Conservation (phyloP, 2,113 vertebrate species). For the Aythya baeri region DNA sequence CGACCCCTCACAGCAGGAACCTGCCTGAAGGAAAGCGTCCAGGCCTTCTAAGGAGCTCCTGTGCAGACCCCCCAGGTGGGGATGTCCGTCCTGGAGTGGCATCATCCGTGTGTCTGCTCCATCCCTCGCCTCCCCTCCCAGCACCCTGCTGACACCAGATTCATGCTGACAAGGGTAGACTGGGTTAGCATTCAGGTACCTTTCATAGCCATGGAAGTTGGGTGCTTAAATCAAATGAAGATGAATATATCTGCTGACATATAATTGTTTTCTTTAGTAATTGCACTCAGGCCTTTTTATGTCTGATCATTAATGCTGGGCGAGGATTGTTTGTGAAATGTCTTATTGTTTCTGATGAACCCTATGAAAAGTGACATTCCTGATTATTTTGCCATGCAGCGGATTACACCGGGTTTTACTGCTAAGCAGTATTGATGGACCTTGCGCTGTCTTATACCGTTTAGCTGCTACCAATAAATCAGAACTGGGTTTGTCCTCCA, state of each 20-base stretch:
- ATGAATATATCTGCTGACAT: slow-evolving; percentile 54
- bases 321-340: slow-evolving; percentile 1
- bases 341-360: slow-evolving; percentile 40
- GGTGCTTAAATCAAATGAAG: slow-evolving; percentile 32
- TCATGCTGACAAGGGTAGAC: neutral
- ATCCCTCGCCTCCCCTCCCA: neutral
- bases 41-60: neutral
- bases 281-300: slow-evolving; percentile 34
- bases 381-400: slow-evolving; percentile 34
- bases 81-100: neutral
- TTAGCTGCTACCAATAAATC: neutral
- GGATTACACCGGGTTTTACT: slow-evolving; percentile 11
- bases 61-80: neutral
- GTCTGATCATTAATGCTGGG: neutral
- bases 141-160: neutral
- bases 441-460: neutral
- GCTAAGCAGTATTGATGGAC: slow-evolving; percentile 33
- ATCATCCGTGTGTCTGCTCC: neutral
- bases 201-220: neutral
- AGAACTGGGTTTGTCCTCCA: neutral
- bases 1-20: neutral
- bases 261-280: slow-evolving; percentile 62
- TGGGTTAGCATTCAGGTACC: neutral
- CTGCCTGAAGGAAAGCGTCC: neutral
- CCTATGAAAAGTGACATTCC: slow-evolving; percentile 49